Evolutionary conservation across 2,888 invertebrate species (phyloP).

Genomic region (Entomobrya proxima): DNA sequence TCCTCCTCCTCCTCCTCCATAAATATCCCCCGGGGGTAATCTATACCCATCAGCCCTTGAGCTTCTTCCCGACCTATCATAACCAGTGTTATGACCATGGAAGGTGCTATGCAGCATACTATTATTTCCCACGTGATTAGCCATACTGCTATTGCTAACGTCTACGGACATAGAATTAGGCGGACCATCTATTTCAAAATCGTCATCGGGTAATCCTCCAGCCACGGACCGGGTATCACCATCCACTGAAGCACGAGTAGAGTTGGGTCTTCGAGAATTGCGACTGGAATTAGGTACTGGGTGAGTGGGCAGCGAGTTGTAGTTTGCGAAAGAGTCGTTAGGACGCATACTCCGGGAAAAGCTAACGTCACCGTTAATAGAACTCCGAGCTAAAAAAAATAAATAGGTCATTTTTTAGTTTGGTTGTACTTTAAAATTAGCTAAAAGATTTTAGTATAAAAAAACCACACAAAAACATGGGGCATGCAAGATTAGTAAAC

Average conservation of each 20-base stretch:
- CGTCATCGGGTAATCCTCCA: slow-evolving; percentile 39
- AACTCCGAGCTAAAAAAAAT: slow-evolving; percentile 63
- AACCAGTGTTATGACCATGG: not conserved
- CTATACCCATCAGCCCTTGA: slow-evolving; percentile 49
- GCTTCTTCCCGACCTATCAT: slow-evolving; percentile 55
- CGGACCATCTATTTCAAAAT: slow-evolving; percentile 46
- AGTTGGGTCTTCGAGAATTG: slow-evolving; percentile 8
- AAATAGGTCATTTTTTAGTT: too few relatives aligned
- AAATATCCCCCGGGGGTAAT: slow-evolving; percentile 34
- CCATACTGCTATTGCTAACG: not conserved
- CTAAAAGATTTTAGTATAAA: not conserved
- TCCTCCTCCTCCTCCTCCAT: slow-evolving; percentile 9
- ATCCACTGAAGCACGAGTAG: slow-evolving; percentile 42
- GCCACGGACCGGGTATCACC: slow-evolving; percentile 24
- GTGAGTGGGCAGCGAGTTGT: slow-evolving; percentile 34
- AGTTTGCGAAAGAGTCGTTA: slow-evolving; percentile 44
- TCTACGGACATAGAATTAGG: not conserved
- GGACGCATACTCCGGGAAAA: not conserved
- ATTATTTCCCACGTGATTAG: not conserved
- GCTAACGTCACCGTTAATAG: slow-evolving; percentile 57
- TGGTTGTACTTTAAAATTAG: too few relatives aligned
- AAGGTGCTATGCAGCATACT: slow-evolving; percentile 22
- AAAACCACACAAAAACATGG: not conserved
- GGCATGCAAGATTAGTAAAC: slow-evolving; percentile 27
- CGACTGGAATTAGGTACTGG: slow-evolving; percentile 25